Evolutionary conservation across 35 echinoderm and acorn worm species (phyloP), one percentile per base, ranked within the genome.

Genomic region (Strongylocentrotus purpuratus): DNA sequence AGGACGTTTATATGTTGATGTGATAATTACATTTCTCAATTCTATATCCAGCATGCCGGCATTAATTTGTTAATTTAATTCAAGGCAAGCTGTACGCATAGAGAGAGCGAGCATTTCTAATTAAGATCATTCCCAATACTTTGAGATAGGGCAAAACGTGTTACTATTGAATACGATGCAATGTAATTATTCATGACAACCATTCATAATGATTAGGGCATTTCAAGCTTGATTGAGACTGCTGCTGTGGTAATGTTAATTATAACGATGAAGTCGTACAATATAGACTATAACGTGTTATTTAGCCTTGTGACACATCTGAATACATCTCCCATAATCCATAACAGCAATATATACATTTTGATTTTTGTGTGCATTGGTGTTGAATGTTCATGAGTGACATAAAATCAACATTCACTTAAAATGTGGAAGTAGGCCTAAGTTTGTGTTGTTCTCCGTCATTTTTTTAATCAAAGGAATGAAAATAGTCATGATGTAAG

Each of bases 1-100:
- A 22, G n/a, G 65, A 78, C 65, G 4, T 78, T 7, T 78, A 17
- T n/a, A 78, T 55, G 65, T 78, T 31, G 65, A 78, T 78, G 18
- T 78, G 65, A 78, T 22, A 8, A 28, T 78, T 22, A 78, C 22
- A 28, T 78, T 28, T 78, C 28, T 28, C 20, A 78, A 28, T 7
- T 78, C 22, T n/a, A 78, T 78, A 78, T 78, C 65, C 65, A 78
- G 65, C 28, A 28, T 41, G 35, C 35, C 65, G 65, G 20, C 22
- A 78, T 78, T 78, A 78, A 78, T 78, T 78, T 78, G 65, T 78
- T 78, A 78, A 78, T 78, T 78, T 15, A 78, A 78, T 78, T 78
- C 22, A 78, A n/a, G 65, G 65, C 65, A 78, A 28, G 22, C 25
- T 28, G 25, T 78, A n/a, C 25, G 65, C 65, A 8, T 28, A 78